Evolutionary conservation across 2,113 vertebrate species (phyloP).

Genomic region (Hyla sarda): DNA sequence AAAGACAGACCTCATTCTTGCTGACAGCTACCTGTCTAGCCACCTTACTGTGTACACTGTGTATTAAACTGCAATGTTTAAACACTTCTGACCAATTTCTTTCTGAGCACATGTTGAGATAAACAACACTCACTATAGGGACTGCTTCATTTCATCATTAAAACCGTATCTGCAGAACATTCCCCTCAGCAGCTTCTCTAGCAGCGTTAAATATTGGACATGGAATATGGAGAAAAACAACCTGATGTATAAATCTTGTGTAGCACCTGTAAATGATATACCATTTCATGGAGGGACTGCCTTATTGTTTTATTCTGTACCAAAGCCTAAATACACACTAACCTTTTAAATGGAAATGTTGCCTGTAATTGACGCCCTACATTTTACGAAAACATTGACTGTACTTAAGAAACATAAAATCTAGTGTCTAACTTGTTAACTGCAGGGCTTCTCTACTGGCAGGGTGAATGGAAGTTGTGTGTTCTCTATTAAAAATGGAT

Average conservation of each 20-base stretch:
- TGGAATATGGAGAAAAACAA: background rate
- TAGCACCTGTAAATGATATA: background rate
- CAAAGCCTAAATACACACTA: background rate
- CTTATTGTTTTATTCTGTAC: background rate
- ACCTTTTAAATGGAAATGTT: no score
- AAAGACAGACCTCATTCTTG: background rate
- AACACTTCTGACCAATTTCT: slow-evolving; percentile 26
- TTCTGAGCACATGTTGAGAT: background rate
- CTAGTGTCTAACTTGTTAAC: background rate
- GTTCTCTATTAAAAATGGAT: no score
- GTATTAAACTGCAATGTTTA: slow-evolving; percentile 11
- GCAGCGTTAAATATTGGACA: background rate
- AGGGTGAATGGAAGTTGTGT: no score
- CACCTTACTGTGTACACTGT: background rate
- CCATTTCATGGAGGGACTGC: no score
- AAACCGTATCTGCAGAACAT: slow-evolving; percentile 53
- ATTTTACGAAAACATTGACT: no score
- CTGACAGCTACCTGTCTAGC: background rate
- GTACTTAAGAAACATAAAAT: no score
- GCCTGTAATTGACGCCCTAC: no score
- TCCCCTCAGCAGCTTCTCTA: slow-evolving; percentile 10
- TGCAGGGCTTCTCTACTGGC: no score
- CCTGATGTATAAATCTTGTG: background rate
- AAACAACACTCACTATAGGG: background rate
- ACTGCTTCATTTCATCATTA: slow-evolving; percentile 25